Percentiles rank a stretch among this genome's conserved stretches.
phyloP scores from a whole-genome alignment of 2,888 invertebrate genomes.

The Ochropleura plecta region DNA sequence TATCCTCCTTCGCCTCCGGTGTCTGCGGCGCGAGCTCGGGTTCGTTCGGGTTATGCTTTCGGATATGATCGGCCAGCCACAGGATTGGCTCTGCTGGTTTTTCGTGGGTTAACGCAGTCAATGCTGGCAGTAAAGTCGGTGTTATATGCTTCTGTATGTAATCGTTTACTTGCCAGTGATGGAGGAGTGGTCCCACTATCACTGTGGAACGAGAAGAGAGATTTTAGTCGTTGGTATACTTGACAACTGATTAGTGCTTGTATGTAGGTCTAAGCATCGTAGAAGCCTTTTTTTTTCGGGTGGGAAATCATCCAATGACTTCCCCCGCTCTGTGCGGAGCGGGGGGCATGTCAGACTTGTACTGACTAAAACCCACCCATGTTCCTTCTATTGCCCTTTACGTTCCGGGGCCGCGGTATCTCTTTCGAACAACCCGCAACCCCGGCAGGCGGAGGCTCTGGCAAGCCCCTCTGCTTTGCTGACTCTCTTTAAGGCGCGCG shows the following conservation, averaged over 20 bases:
- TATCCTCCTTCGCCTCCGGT: slow-evolving; percentile 74
- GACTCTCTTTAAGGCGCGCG: too few species aligned
- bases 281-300: too few species aligned
- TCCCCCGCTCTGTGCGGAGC: too few species aligned
- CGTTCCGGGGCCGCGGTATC: too few species aligned
- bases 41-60: slow-evolving; percentile 94
- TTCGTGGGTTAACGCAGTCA: slow-evolving; percentile 92
- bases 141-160: slow-evolving; percentile 93
- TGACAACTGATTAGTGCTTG: neutral
- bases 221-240: neutral
- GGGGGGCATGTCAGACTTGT: too few species aligned
- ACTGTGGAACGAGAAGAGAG: slow-evolving; percentile 85
- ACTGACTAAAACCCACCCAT: too few species aligned
- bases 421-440: too few species aligned
- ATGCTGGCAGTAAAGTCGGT: slow-evolving; percentile 91
- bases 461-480: too few species aligned
- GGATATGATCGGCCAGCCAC: slow-evolving; percentile 95
- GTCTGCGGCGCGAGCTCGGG: slow-evolving; percentile 85
- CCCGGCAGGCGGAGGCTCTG: too few species aligned
- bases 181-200: slow-evolving; percentile 93
- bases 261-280: too few species aligned
- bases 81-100: slow-evolving; percentile 94
- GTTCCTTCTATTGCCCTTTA: too few species aligned
- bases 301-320: too few species aligned
- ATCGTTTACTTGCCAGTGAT: slow-evolving; percentile 91